A percentile compares a stretch with the other conserved stretches of the same genome.
Evolutionary conservation across 2,888 invertebrate genomes (phyloP).

Genomic region (Adelognathus sp.): DNA sequence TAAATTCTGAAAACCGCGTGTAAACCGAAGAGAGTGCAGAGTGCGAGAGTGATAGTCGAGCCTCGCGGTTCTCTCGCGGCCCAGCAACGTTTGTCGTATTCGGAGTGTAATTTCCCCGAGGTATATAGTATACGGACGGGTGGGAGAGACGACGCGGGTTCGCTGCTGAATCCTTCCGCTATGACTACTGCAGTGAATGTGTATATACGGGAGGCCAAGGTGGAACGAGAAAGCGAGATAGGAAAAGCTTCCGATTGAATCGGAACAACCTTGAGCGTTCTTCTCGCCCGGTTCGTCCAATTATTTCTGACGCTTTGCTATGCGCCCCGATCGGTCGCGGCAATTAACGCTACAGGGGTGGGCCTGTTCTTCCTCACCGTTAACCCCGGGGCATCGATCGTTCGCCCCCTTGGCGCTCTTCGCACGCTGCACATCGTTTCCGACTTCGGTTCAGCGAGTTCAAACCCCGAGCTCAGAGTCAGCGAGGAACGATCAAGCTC

Average conservation of each 20-base stretch:
- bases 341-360: conserved; percentile 71
- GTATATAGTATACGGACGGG: conserved; percentile 27
- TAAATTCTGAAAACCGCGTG: conserved; percentile 43
- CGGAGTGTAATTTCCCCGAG: conserved; percentile 60
- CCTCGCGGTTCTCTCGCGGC: conserved; percentile 10
- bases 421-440: not conserved
- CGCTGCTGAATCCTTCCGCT: not conserved
- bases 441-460: conserved; percentile 23
- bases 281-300: conserved; percentile 71
- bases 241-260: conserved; percentile 58
- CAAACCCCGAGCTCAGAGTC: conserved; percentile 25
- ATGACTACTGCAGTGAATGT: conserved; percentile 2
- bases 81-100: conserved; percentile 45
- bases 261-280: conserved; percentile 55
- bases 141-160: not conserved
- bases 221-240: not conserved
- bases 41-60: conserved; percentile 16
- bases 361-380: conserved; percentile 60
- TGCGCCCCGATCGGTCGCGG: conserved; percentile 69
- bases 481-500: conserved; percentile 45
- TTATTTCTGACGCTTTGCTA: conserved; percentile 72
- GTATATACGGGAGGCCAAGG: too few species aligned
- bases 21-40: conserved; percentile 29
- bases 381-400: conserved; percentile 58
- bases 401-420: conserved; percentile 40